Conservation (phyloP, 2,113 vertebrate species). For the Spea multiplicata region DNA sequence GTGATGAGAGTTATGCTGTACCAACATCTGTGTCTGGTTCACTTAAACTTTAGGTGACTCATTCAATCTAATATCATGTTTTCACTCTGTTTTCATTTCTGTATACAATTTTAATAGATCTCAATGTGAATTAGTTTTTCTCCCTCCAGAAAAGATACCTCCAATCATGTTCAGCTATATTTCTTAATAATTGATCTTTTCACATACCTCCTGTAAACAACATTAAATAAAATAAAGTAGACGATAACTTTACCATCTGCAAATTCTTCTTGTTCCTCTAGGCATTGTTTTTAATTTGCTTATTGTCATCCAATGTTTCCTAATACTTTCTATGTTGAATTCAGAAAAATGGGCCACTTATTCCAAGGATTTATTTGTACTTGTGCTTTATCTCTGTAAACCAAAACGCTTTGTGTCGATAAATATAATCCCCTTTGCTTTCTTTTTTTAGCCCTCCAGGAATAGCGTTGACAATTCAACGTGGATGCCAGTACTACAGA, state of each 20-base stretch:
- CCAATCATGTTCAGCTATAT: neutral
- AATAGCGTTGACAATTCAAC: conserved; percentile 20
- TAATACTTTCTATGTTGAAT: conserved; percentile 33
- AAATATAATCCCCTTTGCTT: conserved; percentile 39
- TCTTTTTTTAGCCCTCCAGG: conserved; percentile 22
- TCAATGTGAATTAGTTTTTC: neutral
- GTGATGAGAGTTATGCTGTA: too few relatives aligned
- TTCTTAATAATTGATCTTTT: conserved; percentile 28
- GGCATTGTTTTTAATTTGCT: conserved; percentile 24
- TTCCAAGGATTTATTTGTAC: conserved; percentile 38
- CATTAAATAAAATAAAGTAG: conserved; percentile 3
- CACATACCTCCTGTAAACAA: conserved; percentile 1
- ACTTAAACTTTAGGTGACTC: too few relatives aligned
- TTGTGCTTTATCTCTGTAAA: conserved; percentile 38
- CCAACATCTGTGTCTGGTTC: too few relatives aligned
- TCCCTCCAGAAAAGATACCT: neutral
- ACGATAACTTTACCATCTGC: conserved; percentile 15
- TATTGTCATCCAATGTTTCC: conserved; percentile 27
- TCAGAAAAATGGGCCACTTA: conserved; percentile 36
- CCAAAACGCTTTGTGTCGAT: conserved; percentile 39
- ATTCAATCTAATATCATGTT: too few relatives aligned
- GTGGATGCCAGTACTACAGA: conserved; percentile 15
- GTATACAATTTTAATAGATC: neutral
- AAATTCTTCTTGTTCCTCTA: neutral
- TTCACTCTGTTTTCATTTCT: too few relatives aligned